Evolutionary conservation across 37 sponge, comb jelly and placozoan genomes (phyloP).

Genomic region (Crambe crambe): DNA sequence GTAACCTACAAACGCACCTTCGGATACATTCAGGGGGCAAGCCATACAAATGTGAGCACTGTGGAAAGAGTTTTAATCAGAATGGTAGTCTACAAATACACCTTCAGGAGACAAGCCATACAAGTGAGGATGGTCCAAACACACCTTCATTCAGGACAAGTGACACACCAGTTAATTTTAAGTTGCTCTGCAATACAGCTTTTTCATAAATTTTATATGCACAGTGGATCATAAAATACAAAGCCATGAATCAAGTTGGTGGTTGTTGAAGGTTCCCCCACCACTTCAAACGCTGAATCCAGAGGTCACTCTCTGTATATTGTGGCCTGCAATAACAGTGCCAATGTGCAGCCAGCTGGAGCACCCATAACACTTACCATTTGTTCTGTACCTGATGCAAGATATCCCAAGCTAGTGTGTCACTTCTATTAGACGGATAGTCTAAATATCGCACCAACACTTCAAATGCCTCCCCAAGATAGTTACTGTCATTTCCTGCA

Average conservation of each 20-base stretch:
- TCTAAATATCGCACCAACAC: conserved; percentile 17
- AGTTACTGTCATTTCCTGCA: no score
- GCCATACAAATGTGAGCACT: conserved; percentile 18
- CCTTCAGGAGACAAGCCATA: conserved; percentile 52
- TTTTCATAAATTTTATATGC: no score
- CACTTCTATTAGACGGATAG: conserved; percentile 27
- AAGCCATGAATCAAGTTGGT: neutral
- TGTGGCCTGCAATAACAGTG: conserved; percentile 14
- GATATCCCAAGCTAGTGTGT: conserved; percentile 6
- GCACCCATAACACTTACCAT: conserved; percentile 14
- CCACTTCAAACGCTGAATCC: conserved; percentile 12
- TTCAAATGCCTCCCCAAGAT: conserved; percentile 2
- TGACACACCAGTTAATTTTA: no score
- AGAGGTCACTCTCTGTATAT: conserved; percentile 18
- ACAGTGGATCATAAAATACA: no score
- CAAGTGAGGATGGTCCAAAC: no score
- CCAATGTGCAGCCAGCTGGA: neutral
- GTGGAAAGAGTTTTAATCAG: conserved; percentile 55
- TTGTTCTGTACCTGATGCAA: neutral
- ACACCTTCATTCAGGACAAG: no score
- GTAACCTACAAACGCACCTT: conserved; percentile 11
- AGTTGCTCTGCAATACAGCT: no score
- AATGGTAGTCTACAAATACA: conserved; percentile 70
- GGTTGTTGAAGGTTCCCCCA: neutral
- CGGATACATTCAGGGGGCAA: conserved; percentile 32